Evolutionary conservation across 2,888 invertebrate genomes (phyloP), one percentile per base, ranked within the genome.

Genomic region (Rhingia rostrata): DNA sequence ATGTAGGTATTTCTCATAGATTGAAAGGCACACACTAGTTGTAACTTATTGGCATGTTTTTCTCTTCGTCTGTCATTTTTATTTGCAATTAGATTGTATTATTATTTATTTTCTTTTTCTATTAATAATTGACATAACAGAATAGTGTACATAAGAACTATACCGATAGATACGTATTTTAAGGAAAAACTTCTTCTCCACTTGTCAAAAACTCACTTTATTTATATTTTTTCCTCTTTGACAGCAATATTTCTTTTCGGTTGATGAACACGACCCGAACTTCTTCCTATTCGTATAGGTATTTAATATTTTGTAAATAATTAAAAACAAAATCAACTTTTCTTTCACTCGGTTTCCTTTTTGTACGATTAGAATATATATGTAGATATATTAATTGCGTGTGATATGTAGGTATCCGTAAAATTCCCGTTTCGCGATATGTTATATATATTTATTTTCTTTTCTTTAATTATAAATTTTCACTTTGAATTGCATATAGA

Each of bases 351-450:
- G 54, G 6, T 60, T 73, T 61, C 61, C 39, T 66, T 56, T 74
- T 73, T 69, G 73, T 69, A 83, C 83, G 83, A 78, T 78, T 79
- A 72, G 73, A 73, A 73, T 70, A 41, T 79, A 56, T 73, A 54
- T 60, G 72, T 74, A 53, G 14, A 14, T 64, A 61, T 30, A 49
- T 45, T 67, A 63, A 67, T 61, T 83, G 14, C 82, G 45, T 70
- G 56, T 84, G 80, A 85, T 81, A 85, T 85, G 85, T 85, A 22
- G 22, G 22, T 22, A 74, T 75, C 79, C 74, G 60, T 69, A 79
- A 64, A 64, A 79, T 78, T 84, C 60, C 74, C 79, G 84, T 69
- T 79, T 66, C 75, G 80, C 70, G 80, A 84, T 80, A 84, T 84
- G 80, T 70, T 69, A 63, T 72, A 81, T 64, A 51, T 32, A 10